Evolutionary conservation across 2,113 vertebrate genomes (phyloP).

Genomic region (Opisthocomus hoazin): DNA sequence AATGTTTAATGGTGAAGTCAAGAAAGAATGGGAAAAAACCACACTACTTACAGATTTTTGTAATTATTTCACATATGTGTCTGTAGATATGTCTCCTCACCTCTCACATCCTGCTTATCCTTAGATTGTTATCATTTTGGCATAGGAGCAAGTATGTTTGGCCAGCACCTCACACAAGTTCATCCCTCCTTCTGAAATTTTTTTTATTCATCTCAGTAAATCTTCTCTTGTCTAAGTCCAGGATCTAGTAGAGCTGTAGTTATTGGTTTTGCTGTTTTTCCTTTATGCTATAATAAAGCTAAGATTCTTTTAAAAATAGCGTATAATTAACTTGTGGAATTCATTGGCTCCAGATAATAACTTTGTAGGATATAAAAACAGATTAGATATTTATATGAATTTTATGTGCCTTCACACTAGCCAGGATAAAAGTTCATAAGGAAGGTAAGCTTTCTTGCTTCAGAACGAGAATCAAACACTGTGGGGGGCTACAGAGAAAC

Average conservation of each 20-base stretch:
- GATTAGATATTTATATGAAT: background rate
- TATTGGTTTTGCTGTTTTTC: background rate
- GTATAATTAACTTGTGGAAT: background rate
- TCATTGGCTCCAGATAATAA: background rate
- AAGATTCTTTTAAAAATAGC: background rate
- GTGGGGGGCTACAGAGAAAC: background rate
- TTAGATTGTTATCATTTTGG: background rate
- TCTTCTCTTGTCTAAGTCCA: background rate
- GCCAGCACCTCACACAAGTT: background rate
- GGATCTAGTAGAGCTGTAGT: background rate
- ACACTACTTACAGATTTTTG: background rate
- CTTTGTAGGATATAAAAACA: background rate
- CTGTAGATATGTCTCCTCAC: background rate
- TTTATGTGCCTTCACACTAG: background rate
- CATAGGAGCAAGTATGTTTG: background rate
- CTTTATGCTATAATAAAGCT: background rate
- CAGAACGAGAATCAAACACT: background rate
- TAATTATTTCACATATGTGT: background rate
- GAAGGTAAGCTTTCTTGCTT: background rate
- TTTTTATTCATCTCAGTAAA: background rate
- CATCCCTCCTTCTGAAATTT: background rate
- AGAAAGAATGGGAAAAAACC: background rate
- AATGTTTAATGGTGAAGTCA: background rate
- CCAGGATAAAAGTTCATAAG: background rate
- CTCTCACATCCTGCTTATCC: background rate